Conservation (phyloP, 2,113 vertebrate species). For the Rhinogobius similis region DNA sequence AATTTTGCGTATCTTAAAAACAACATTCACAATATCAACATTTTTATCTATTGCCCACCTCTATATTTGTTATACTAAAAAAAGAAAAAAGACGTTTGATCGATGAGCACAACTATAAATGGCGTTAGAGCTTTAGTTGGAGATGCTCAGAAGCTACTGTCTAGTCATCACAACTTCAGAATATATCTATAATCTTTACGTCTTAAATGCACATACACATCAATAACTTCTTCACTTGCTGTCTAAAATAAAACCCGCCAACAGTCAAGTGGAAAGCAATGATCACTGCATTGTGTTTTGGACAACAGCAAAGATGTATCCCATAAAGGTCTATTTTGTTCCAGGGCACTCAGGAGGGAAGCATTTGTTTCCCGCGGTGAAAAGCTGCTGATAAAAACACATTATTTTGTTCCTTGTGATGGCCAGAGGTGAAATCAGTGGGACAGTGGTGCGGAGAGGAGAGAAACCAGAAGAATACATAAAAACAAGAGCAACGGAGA, state of each 20-base stretch:
- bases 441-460: slow-evolving; percentile 1
- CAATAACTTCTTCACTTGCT: neutral
- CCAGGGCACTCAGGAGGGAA: neutral
- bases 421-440: slow-evolving; percentile 3
- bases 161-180: neutral
- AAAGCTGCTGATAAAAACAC: slow-evolving; percentile 1
- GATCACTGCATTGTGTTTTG: neutral
- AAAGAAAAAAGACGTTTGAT: too few species aligned
- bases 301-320: neutral
- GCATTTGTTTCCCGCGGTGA: slow-evolving; percentile 1
- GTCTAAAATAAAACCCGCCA: neutral
- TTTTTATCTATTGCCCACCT: too few species aligned
- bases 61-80: too few species aligned
- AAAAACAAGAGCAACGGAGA: slow-evolving; percentile 6
- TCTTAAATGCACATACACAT: neutral
- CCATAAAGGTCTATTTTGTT: neutral
- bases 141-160: neutral
- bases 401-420: slow-evolving; percentile 16
- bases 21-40: too few species aligned
- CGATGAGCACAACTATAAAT: neutral
- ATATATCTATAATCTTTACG: neutral
- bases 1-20: too few species aligned
- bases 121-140: neutral
- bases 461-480: slow-evolving; percentile 7
- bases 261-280: neutral